phyloP scores from a whole-genome alignment of 2,113 vertebrate genomes.

The Ptilonorhynchus violaceus region DNA sequence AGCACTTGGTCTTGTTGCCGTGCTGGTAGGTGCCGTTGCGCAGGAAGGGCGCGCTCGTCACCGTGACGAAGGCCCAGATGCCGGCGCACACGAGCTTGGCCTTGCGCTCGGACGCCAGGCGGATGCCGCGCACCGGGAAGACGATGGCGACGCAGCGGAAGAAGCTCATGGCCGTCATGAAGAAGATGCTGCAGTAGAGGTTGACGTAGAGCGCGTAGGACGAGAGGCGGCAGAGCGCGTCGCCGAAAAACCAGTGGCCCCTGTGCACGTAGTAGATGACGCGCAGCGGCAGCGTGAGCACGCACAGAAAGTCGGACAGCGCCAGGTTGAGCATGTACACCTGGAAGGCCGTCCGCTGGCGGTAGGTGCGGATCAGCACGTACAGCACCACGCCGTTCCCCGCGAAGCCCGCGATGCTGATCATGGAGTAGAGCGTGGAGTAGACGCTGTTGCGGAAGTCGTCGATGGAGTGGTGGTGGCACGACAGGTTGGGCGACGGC shows the following conservation, averaged over 20 bases:
- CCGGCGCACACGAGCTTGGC: slow-evolving; percentile 75
- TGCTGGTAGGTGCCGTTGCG: slow-evolving; percentile 64
- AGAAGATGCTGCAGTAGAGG: slow-evolving; percentile 95
- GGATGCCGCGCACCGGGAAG: slow-evolving; percentile 87
- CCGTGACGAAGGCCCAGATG: slow-evolving; percentile 89
- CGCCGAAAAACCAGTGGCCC: slow-evolving; percentile 85
- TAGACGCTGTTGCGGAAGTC: slow-evolving; percentile 93
- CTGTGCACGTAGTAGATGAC: slow-evolving; percentile 87
- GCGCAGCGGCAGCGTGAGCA: slow-evolving; percentile 88
- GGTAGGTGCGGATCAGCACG: slow-evolving; percentile 81
- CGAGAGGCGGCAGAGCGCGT: slow-evolving; percentile 87
- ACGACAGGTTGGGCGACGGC: neutral
- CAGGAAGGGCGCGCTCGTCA: slow-evolving; percentile 84
- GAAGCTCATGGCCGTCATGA: slow-evolving; percentile 95
- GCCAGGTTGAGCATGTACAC: slow-evolving; percentile 94
- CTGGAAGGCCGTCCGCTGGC: slow-evolving; percentile 84
- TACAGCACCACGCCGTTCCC: slow-evolving; percentile 87
- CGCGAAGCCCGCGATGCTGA: slow-evolving; percentile 83
- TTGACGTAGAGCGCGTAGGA: slow-evolving; percentile 92
- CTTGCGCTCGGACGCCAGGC: slow-evolving; percentile 77
- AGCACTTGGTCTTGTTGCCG: slow-evolving; percentile 89
- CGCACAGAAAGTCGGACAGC: slow-evolving; percentile 87
- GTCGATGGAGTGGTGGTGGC: slow-evolving; percentile 75
- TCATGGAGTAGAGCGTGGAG: slow-evolving; percentile 86
- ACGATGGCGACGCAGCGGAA: slow-evolving; percentile 94